Evolutionary conservation across 2,888 invertebrate genomes (phyloP).

Genomic region (Athalia cordata): DNA sequence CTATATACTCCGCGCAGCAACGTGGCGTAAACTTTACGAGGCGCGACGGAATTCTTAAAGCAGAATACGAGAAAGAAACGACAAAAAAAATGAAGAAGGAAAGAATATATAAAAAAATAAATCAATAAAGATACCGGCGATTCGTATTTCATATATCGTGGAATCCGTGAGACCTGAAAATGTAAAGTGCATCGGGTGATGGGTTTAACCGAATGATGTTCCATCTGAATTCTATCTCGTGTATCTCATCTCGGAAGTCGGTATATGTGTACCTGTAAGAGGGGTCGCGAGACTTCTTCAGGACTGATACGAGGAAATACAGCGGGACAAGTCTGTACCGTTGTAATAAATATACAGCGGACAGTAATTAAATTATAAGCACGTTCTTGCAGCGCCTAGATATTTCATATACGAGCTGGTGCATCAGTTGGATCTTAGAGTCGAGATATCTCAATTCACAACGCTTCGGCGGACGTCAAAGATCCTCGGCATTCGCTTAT

Average conservation of each 20-base stretch:
- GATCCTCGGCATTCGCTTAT: constrained; percentile 12
- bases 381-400: constrained; percentile 19
- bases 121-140: no score
- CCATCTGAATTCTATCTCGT: constrained; percentile 24
- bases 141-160: neutral
- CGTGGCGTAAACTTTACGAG: neutral
- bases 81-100: neutral
- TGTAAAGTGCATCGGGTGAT: neutral
- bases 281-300: constrained; percentile 4
- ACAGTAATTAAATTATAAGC: constrained; percentile 44
- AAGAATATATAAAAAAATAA: no score
- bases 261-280: neutral
- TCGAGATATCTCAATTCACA: constrained; percentile 40
- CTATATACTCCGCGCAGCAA: no score
- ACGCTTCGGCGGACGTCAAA: constrained; percentile 22
- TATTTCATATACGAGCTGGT: constrained; percentile 22
- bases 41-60: neutral
- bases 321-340: constrained; percentile 38
- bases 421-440: constrained; percentile 2
- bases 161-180: neutral
- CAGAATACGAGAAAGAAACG: neutral
- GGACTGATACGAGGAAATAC: constrained; percentile 33
- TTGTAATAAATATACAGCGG: constrained; percentile 32
- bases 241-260: neutral
- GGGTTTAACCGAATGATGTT: neutral